Percentiles rank a stretch among this genome's conserved stretches.
Evolutionary conservation across 2,888 invertebrate species (phyloP).

Genomic region (Andrena camellia): DNA sequence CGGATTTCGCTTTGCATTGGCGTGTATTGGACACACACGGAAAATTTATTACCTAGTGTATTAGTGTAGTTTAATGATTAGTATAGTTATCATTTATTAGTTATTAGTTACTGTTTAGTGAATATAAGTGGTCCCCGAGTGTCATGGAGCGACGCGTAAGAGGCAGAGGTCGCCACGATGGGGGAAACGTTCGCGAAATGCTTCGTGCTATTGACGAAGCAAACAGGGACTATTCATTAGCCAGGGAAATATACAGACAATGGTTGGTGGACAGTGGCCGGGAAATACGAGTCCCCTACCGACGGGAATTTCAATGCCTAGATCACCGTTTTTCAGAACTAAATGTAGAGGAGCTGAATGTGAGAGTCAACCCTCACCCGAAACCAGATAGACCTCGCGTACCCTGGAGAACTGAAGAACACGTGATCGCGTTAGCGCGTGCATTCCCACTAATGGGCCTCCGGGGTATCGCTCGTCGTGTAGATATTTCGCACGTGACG

Average conservation of each 20-base stretch:
- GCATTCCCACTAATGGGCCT: not conserved
- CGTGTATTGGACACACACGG: too few relatives aligned
- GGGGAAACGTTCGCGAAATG: not conserved
- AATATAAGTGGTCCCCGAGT: too few relatives aligned
- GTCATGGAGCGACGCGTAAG: too few relatives aligned
- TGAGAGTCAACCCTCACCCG: not conserved
- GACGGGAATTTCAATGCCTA: not conserved
- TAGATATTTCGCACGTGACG: not conserved
- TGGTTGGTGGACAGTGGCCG: too few relatives aligned
- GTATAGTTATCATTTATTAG: too few relatives aligned
- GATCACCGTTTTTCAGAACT: not conserved
- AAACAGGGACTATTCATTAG: too few relatives aligned
- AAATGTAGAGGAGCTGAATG: not conserved
- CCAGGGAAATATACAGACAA: not conserved
- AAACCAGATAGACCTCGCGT: constrained; percentile 7
- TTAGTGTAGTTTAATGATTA: too few relatives aligned
- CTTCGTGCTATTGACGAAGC: not conserved
- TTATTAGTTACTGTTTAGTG: too few relatives aligned
- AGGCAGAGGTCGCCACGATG: too few relatives aligned
- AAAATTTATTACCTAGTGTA: too few relatives aligned
- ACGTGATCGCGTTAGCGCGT: constrained; percentile 2
- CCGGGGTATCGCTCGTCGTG: not conserved
- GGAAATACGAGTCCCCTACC: too few relatives aligned
- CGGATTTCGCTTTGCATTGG: too few relatives aligned
- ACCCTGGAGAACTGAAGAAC: not conserved